Conservation (phyloP, 2,797 vertebrate species). For the Paratrypauchen microcephalus region DNA sequence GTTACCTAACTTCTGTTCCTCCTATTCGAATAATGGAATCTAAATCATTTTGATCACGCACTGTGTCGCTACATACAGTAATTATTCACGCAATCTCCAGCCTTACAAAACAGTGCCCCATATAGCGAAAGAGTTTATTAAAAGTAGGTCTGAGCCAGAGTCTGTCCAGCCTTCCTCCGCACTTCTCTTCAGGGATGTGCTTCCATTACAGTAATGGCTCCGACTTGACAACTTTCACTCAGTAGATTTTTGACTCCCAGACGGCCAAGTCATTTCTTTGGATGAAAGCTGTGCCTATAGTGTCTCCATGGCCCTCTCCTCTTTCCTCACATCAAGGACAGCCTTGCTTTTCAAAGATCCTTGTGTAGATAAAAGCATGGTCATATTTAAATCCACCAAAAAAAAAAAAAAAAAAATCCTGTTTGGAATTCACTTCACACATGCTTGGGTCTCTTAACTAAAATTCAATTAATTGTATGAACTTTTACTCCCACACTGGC, state of each 20-base stretch:
- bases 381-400: constrained; percentile 4
- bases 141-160: too few relatives aligned
- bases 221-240: constrained; percentile 39
- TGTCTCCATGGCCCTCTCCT: constrained; percentile 34
- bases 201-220: constrained; percentile 28
- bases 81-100: too few relatives aligned
- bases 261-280: constrained; percentile 37
- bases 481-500: background rate
- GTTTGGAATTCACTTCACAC: background rate
- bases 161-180: constrained; percentile 2
- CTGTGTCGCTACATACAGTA: too few relatives aligned
- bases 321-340: constrained; percentile 50
- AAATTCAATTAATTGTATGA: background rate
- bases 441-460: background rate
- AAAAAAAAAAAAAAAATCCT: constrained; percentile 2
- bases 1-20: too few relatives aligned
- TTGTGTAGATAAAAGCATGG: constrained; percentile 1
- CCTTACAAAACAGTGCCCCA: too few relatives aligned
- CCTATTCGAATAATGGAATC: too few relatives aligned
- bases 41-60: too few relatives aligned
- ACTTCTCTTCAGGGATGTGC: constrained; percentile 16
- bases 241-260: constrained; percentile 33
- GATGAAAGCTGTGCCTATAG: constrained; percentile 35
- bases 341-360: constrained; percentile 41
- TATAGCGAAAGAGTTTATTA: too few relatives aligned